Conservation (phyloP, 2,888 invertebrate genomes). For the Epinotia demarniana region DNA sequence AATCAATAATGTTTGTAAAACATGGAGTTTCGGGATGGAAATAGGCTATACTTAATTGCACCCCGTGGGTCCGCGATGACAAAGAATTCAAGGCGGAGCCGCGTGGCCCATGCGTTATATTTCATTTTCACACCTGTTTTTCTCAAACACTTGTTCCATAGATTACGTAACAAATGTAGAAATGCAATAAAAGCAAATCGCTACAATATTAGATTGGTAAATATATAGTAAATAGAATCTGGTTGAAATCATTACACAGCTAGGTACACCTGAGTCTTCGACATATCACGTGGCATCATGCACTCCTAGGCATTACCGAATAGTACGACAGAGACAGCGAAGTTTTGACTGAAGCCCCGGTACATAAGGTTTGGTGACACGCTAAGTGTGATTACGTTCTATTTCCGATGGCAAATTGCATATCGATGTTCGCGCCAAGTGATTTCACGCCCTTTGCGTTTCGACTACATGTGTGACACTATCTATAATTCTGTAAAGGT, state of each 20-base stretch:
- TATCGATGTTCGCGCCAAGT: constrained; percentile 64
- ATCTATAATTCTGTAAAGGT: constrained; percentile 14
- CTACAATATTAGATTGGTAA: constrained; percentile 19
- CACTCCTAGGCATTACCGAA: neutral
- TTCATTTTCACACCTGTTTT: too few species aligned
- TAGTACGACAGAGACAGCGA: neutral
- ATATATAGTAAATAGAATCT: constrained; percentile 21
- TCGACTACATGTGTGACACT: constrained; percentile 27
- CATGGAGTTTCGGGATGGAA: too few species aligned
- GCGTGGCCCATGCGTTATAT: too few species aligned
- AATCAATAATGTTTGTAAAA: too few species aligned
- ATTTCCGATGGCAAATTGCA: constrained; percentile 61
- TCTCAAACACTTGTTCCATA: too few species aligned
- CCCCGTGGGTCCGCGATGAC: too few species aligned
- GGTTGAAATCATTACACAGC: constrained; percentile 26
- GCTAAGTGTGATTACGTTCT: constrained; percentile 44
- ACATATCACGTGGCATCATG: neutral
- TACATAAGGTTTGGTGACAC: constrained; percentile 36
- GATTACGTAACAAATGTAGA: neutral
- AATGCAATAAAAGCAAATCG: constrained; percentile 35
- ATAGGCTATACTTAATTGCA: too few species aligned
- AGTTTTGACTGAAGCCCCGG: constrained; percentile 5
- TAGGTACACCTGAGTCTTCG: constrained; percentile 15
- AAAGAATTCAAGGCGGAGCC: too few species aligned
- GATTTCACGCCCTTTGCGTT: constrained; percentile 59